phyloP scores from a whole-genome alignment of 2,888 invertebrate genomes.

The Melieria omissa region DNA sequence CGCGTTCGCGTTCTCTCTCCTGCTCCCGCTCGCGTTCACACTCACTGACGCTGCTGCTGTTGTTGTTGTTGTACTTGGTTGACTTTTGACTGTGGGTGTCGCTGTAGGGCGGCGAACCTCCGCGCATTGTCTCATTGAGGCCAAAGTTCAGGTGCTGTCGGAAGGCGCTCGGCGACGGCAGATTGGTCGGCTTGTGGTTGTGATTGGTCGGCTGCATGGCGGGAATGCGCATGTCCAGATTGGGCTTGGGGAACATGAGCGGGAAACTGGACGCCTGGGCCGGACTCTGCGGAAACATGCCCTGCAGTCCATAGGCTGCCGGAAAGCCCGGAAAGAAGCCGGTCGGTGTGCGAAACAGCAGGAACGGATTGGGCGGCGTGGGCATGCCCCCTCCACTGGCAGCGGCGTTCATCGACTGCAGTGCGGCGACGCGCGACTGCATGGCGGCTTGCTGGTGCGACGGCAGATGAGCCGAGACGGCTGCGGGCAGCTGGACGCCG shows the following conservation, averaged over 20 bases:
- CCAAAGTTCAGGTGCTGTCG: conserved; percentile 52
- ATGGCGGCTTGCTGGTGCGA: conserved; percentile 41
- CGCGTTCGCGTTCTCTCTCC: too few relatives aligned
- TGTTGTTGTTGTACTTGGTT: conserved; percentile 2
- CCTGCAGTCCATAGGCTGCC: conserved; percentile 69
- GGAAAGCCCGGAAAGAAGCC: conserved; percentile 76
- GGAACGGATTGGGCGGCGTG: conserved; percentile 73
- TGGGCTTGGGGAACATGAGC: conserved; percentile 70
- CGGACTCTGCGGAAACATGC: conserved; percentile 71
- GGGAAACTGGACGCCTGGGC: conserved; percentile 66
- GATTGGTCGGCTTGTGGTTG: conserved; percentile 32
- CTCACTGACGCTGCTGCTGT: background rate
- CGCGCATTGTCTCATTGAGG: conserved; percentile 25
- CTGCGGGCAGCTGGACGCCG: background rate
- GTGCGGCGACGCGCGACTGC: conserved; percentile 33
- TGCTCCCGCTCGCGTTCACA: too few relatives aligned
- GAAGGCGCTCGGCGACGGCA: conserved; percentile 46
- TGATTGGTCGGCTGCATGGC: conserved; percentile 13
- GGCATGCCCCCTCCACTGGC: conserved; percentile 67
- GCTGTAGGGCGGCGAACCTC: conserved; percentile 10
- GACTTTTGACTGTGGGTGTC: conserved; percentile 17
- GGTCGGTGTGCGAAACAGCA: conserved; percentile 77
- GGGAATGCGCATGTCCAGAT: conserved; percentile 69
- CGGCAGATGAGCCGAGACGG: conserved; percentile 25
- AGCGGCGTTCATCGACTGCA: conserved; percentile 64